Conservation (phyloP, 1,140 invertebrate species). For the Aphelenchoides fujianensis region DNA sequence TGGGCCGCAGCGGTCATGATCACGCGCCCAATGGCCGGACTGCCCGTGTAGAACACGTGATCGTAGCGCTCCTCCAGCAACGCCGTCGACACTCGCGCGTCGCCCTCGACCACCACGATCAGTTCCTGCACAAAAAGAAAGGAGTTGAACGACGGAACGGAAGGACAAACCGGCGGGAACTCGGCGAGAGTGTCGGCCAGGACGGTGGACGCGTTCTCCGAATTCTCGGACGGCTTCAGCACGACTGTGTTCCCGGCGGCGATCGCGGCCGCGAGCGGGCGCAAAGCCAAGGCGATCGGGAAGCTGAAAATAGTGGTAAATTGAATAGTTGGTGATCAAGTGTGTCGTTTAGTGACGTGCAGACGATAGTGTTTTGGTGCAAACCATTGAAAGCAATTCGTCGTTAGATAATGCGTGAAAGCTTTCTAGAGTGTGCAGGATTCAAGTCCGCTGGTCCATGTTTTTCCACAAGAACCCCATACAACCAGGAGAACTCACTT, state of each 20-base stretch:
- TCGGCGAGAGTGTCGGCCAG: slow-evolving; percentile 77
- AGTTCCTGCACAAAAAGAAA: slow-evolving; percentile 71
- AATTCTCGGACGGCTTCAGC: slow-evolving; percentile 7
- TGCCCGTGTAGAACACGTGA: slow-evolving; percentile 92
- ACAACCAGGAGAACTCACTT: slow-evolving; percentile 66
- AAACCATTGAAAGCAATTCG: too few relatives aligned
- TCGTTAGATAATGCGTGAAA: too few relatives aligned
- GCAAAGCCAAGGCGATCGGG: slow-evolving; percentile 78
- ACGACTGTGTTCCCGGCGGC: slow-evolving; percentile 71
- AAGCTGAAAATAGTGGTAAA: slow-evolving; percentile 94
- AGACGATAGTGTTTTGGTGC: too few relatives aligned
- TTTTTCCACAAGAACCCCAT: neutral
- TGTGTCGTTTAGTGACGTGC: too few relatives aligned
- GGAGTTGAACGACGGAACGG: slow-evolving; percentile 68
- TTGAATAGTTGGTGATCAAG: too few relatives aligned
- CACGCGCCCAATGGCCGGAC: slow-evolving; percentile 77
- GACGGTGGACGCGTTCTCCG: neutral
- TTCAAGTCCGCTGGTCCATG: too few relatives aligned
- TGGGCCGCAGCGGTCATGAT: slow-evolving; percentile 82
- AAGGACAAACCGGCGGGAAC: slow-evolving; percentile 73
- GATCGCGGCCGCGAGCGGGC: slow-evolving; percentile 78
- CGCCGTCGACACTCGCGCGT: slow-evolving; percentile 76
- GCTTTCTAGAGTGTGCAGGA: too few relatives aligned
- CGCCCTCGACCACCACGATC: slow-evolving; percentile 70
- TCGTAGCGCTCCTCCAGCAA: slow-evolving; percentile 84